Percentiles rank a stretch among this genome's conserved stretches.
These are phyloP conservation scores for Drosophila robusta DNA, from an alignment of 2,888 invertebrate species.

Conservation along the genomic window DNA sequence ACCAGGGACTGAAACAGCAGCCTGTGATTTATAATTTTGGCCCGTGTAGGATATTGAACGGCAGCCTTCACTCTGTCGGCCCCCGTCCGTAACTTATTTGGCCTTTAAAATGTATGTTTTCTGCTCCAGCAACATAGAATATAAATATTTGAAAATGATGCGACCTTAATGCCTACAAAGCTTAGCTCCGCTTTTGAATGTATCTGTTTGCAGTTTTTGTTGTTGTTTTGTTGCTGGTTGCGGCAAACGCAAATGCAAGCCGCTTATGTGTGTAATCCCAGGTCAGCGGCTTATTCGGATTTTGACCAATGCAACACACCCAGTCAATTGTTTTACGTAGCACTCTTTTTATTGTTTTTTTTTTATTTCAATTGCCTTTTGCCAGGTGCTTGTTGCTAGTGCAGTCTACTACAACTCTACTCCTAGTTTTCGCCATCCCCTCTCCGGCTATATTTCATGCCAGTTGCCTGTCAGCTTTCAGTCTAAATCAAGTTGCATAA, in stretches of 20 bases:
- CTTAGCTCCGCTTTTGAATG: slow-evolving; percentile 19
- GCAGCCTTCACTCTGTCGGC: slow-evolving; percentile 2
- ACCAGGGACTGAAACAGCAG: slow-evolving; percentile 24
- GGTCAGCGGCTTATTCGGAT: slow-evolving; percentile 60
- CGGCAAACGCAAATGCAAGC: slow-evolving; percentile 45
- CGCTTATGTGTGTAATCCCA: slow-evolving; percentile 70
- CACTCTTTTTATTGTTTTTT: background rate
- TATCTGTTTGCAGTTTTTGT: slow-evolving; percentile 30
- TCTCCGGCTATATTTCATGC: slow-evolving; percentile 20
- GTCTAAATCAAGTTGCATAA: slow-evolving; percentile 30
- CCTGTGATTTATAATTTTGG: slow-evolving; percentile 71
- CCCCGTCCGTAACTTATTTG: slow-evolving; percentile 39
- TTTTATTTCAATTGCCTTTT: slow-evolving; percentile 4
- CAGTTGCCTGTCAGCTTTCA: slow-evolving; percentile 23
- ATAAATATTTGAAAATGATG: slow-evolving; percentile 62
- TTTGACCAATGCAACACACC: slow-evolving; percentile 27
- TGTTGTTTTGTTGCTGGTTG: slow-evolving; percentile 21
- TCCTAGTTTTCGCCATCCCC: background rate
- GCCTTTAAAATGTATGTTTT: slow-evolving; percentile 44
- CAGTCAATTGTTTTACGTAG: slow-evolving; percentile 55
- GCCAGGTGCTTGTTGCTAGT: background rate
- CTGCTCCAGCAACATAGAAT: slow-evolving; percentile 41
- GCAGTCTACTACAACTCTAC: background rate
- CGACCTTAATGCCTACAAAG: slow-evolving; percentile 40
- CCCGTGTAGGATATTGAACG: slow-evolving; percentile 42